Conservation (phyloP, 2,888 invertebrate genomes). For the Chaitophorus viminalis region DNA sequence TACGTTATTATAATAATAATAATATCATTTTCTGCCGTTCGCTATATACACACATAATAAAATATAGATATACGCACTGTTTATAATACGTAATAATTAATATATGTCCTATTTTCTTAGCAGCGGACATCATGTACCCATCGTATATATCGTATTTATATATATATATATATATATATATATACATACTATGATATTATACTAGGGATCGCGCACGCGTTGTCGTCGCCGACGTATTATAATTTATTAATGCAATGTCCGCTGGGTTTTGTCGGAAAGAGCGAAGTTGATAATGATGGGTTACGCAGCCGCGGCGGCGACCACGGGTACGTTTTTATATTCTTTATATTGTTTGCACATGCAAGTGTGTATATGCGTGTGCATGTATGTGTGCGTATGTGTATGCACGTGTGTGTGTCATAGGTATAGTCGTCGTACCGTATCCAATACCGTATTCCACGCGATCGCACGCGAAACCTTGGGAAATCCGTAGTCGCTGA, state of each 20-base stretch:
- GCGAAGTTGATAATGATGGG: neutral
- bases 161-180: too few species aligned
- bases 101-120: neutral
- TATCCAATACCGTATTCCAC: constrained; percentile 60
- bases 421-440: neutral
- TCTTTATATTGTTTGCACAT: too few species aligned
- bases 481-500: neutral
- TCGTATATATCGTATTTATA: too few species aligned
- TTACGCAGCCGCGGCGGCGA: neutral
- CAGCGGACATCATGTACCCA: too few species aligned
- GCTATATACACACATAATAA: too few species aligned
- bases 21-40: too few species aligned
- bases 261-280: neutral
- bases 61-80: too few species aligned
- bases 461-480: constrained; percentile 42
- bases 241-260: neutral
- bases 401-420: neutral
- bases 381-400: neutral
- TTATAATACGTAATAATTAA: neutral
- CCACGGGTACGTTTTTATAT: too few species aligned
- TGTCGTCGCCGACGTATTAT: neutral
- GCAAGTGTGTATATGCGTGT: neutral
- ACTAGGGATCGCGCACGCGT: too few species aligned
- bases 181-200: too few species aligned
- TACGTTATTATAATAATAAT: too few species aligned